Conservation (phyloP, 2,113 vertebrate species). For the Bufo bufo region DNA sequence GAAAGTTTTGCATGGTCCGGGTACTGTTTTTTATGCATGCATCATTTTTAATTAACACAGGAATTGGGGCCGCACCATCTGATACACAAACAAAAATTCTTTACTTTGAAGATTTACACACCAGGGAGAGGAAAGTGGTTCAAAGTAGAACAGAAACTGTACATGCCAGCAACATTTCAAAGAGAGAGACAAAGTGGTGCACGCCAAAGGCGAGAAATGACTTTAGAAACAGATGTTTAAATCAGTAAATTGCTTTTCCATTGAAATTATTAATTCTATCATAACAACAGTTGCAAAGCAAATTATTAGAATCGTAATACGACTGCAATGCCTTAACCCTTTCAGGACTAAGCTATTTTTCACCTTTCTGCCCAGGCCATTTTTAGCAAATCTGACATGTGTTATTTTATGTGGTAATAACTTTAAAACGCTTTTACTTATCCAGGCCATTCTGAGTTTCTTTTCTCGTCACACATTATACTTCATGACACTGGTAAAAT, state of each 20-base stretch:
- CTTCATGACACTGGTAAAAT: too few relatives aligned
- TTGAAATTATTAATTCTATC: constrained; percentile 7
- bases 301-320: background rate
- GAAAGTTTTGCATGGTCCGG: background rate
- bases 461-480: too few relatives aligned
- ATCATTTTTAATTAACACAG: background rate
- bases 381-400: too few relatives aligned
- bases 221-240: background rate
- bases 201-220: constrained; percentile 27
- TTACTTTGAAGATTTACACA: constrained; percentile 49
- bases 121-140: constrained; percentile 15
- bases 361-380: too few relatives aligned
- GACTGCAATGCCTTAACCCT: background rate
- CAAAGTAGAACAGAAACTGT: constrained; percentile 32
- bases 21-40: background rate
- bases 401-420: too few relatives aligned
- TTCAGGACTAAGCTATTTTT: too few relatives aligned
- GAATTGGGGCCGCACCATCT: background rate
- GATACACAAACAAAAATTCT: constrained; percentile 28
- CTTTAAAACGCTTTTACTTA: too few relatives aligned
- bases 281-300: background rate
- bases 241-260: background rate
- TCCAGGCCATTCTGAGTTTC: too few relatives aligned
- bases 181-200: constrained; percentile 21
- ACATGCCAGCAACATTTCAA: constrained; percentile 29